These are phyloP conservation scores for Drosophila yooni DNA, from an alignment of 2,888 invertebrate species.

Conservation along the genomic window DNA sequence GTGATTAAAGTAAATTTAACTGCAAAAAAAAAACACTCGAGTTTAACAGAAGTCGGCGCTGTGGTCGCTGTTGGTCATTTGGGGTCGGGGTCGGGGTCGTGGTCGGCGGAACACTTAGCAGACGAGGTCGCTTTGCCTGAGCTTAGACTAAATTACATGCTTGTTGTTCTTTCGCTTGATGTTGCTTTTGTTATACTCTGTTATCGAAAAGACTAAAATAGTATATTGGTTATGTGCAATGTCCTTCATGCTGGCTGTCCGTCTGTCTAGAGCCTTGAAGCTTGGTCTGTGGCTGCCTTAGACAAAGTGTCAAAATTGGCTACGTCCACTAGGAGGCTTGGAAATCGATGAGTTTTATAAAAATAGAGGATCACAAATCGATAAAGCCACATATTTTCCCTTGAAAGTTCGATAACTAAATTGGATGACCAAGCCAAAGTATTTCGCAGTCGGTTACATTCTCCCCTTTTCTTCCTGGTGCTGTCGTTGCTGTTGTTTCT, in stretches of 20 bases:
- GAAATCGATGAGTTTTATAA: not conserved
- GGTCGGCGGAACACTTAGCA: conserved; percentile 2
- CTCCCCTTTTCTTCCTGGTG: conserved; percentile 9
- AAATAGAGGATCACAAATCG: not conserved
- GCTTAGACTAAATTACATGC: conserved; percentile 44
- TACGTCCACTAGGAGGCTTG: not conserved
- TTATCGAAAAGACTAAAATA: not conserved
- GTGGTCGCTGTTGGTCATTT: conserved; percentile 23
- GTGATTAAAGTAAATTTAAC: conserved; percentile 82
- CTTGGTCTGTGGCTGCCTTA: not conserved
- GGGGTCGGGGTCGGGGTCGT: not conserved
- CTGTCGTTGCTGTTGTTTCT: conserved; percentile 29
- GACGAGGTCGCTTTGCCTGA: conserved; percentile 39
- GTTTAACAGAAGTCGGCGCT: conserved; percentile 61
- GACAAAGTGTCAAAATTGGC: not conserved
- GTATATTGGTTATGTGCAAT: not conserved
- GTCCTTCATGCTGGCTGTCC: not conserved
- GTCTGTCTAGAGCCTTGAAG: not conserved
- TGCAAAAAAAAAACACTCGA: conserved; percentile 52
- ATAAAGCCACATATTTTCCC: not conserved
- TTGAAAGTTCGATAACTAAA: no score
- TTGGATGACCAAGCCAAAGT: not conserved
- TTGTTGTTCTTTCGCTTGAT: conserved; percentile 29
- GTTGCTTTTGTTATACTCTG: conserved; percentile 7
- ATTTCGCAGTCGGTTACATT: not conserved